Percentiles rank a stretch among this genome's conserved stretches.
phyloP scores from a whole-genome alignment of 2,113 vertebrate genomes.

The Colaptes auratus region DNA sequence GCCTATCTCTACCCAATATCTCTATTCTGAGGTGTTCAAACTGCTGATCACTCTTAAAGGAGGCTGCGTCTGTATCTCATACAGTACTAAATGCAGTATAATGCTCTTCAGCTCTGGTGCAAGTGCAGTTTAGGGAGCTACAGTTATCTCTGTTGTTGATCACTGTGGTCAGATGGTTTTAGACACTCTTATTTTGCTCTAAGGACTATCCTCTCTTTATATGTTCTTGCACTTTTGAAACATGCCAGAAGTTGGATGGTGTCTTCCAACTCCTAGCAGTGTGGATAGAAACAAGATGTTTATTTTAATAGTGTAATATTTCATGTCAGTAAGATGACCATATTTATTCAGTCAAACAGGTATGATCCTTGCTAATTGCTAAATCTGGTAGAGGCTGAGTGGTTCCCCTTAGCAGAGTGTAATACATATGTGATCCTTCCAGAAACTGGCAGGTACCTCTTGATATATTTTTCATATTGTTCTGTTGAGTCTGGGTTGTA shows the following conservation, averaged over 20 bases:
- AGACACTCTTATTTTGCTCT: neutral
- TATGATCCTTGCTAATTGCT: neutral
- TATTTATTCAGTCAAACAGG: neutral
- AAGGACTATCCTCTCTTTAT: neutral
- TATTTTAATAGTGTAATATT: neutral
- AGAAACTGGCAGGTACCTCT: neutral
- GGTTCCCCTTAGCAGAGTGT: neutral
- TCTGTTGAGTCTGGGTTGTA: neutral
- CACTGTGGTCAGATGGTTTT: neutral
- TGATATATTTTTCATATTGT: neutral
- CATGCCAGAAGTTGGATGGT: neutral
- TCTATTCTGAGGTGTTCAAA: neutral
- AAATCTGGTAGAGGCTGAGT: neutral
- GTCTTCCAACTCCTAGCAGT: neutral
- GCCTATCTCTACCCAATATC: neutral
- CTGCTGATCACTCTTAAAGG: neutral
- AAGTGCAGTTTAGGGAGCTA: neutral
- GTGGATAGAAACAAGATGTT: neutral
- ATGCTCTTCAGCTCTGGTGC: neutral
- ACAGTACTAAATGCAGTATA: neutral
- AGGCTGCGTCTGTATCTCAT: neutral
- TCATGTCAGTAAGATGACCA: neutral
- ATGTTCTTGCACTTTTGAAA: neutral
- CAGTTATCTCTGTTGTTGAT: neutral
- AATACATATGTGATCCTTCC: neutral